A percentile compares a stretch with the other conserved stretches of the same genome.
Conservation (phyloP, 23 tunicate species). For the Corella eumyota region DNA sequence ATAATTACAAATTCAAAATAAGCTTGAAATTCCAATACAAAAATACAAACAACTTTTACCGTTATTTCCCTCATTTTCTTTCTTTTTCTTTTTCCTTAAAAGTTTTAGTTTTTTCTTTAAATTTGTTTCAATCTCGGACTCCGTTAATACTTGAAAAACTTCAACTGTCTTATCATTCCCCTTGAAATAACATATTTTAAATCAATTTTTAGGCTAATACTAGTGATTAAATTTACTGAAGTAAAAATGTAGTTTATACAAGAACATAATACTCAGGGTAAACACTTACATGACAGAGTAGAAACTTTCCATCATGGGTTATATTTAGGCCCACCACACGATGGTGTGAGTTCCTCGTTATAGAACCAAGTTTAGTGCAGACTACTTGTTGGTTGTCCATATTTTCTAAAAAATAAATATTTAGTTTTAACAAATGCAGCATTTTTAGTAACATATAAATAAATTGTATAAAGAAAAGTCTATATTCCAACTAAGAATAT, state of each 20-base stretch:
- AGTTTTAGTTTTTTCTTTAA: conserved; percentile 50
- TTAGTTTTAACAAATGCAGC: too few species aligned
- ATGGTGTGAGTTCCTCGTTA: conserved; percentile 46
- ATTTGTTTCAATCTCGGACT: conserved; percentile 29
- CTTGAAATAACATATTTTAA: conserved; percentile 15
- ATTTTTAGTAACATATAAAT: too few species aligned
- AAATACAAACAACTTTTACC: too few species aligned
- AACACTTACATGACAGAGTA: conserved; percentile 84
- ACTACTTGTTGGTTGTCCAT: conserved; percentile 32
- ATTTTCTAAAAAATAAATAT: conserved; percentile 6
- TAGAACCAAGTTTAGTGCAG: conserved; percentile 57
- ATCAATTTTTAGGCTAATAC: too few species aligned
- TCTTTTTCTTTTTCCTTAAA: conserved; percentile 18
- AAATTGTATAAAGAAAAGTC: background rate
- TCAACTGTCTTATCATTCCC: conserved; percentile 67
- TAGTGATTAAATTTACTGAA: too few species aligned
- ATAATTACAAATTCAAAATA: too few species aligned
- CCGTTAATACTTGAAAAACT: conserved; percentile 33
- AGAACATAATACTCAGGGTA: too few species aligned
- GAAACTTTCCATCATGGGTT: conserved; percentile 34
- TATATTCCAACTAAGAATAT: background rate
- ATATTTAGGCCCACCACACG: conserved; percentile 43
- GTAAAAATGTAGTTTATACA: too few species aligned
- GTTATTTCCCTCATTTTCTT: conserved; percentile 14
- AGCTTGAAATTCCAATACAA: too few species aligned